A percentile compares a stretch with the other conserved stretches of the same genome.
These are phyloP conservation scores for Pimephales promelas DNA, from an alignment of 2,113 vertebrate genomes.

Conservation along the genomic window DNA sequence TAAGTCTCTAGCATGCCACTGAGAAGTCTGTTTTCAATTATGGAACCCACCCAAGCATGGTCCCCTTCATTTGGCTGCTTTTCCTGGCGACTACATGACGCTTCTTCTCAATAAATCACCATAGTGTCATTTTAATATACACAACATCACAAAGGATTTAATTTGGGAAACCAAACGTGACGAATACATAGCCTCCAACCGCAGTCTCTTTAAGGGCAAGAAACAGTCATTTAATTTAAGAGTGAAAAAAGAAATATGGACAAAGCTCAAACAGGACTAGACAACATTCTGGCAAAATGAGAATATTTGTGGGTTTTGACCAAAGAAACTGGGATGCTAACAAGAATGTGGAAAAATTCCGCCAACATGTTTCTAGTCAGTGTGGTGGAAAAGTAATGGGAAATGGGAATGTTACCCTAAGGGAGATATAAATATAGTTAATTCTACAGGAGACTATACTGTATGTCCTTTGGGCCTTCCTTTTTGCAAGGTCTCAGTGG, in stretches of 20 bases:
- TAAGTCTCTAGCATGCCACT: slow-evolving; percentile 65
- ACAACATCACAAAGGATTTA: slow-evolving; percentile 44
- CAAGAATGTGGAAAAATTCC: slow-evolving; percentile 61
- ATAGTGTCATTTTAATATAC: slow-evolving; percentile 43
- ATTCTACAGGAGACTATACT: slow-evolving; percentile 24
- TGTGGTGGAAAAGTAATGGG: slow-evolving; percentile 40
- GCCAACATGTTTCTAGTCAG: slow-evolving; percentile 35
- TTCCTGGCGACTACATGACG: slow-evolving; percentile 46
- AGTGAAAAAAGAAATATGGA: slow-evolving; percentile 53
- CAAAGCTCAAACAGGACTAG: slow-evolving; percentile 49
- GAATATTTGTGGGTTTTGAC: slow-evolving; percentile 57
- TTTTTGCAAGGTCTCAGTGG: not conserved
- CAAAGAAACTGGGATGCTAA: slow-evolving; percentile 57
- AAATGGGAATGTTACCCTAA: slow-evolving; percentile 37
- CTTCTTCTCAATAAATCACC: slow-evolving; percentile 54
- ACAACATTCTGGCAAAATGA: slow-evolving; percentile 40
- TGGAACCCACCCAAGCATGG: slow-evolving; percentile 57
- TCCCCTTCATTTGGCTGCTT: slow-evolving; percentile 64
- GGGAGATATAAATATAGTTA: slow-evolving; percentile 39
- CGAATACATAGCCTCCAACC: slow-evolving; percentile 51
- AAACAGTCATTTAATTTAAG: slow-evolving; percentile 58
- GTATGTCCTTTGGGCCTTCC: not conserved
- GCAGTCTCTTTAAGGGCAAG: slow-evolving; percentile 46
- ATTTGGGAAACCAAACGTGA: slow-evolving; percentile 57
- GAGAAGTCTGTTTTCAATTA: slow-evolving; percentile 71